phyloP scores from a whole-genome alignment of 2,797 vertebrate species.

The Carduelis carduelis region DNA sequence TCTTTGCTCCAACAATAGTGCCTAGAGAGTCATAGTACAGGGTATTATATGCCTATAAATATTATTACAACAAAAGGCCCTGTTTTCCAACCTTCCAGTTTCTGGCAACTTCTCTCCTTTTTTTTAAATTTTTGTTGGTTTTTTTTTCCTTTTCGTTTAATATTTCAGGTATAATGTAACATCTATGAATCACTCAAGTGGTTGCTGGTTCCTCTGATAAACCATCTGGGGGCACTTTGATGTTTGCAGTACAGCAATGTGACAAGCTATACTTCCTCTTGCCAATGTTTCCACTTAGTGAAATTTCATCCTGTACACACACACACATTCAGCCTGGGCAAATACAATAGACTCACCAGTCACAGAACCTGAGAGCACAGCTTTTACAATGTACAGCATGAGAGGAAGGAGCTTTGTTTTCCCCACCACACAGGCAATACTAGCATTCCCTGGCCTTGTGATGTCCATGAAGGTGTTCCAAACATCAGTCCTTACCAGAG shows the following conservation, averaged over 20 bases:
- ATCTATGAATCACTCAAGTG: background rate
- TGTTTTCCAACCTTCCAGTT: background rate
- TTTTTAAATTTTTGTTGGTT: background rate
- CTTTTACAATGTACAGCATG: background rate
- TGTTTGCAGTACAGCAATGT: background rate
- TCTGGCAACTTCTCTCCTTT: background rate
- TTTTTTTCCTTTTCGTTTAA: background rate
- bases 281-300: background rate
- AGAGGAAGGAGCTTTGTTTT: background rate
- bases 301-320: background rate
- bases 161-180: background rate
- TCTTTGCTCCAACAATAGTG: background rate
- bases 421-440: no score
- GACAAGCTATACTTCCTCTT: background rate
- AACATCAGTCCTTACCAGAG: background rate
- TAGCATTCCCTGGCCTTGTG: rapidly evolving
- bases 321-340: background rate
- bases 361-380: background rate
- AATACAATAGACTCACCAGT: background rate
- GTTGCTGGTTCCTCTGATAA: background rate
- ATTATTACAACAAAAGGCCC: background rate
- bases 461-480: background rate
- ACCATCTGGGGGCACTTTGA: background rate
- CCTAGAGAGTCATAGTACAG: background rate
- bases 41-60: background rate